These are phyloP conservation scores for Leptinotarsa peninsularis DNA, from an alignment of 2,888 invertebrate genomes.

Conservation along the genomic window DNA sequence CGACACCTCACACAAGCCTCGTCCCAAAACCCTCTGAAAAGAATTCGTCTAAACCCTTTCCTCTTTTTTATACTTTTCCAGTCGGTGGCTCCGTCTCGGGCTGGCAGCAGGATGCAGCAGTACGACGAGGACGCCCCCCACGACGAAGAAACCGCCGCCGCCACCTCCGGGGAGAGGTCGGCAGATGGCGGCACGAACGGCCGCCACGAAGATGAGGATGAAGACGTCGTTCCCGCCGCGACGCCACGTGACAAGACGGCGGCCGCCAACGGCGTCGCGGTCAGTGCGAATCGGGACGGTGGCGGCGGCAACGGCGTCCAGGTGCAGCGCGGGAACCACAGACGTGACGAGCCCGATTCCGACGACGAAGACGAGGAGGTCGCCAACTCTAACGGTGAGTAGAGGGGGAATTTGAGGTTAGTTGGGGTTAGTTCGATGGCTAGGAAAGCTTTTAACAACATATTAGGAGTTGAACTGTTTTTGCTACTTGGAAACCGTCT, in stretches of 20 bases:
- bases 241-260: constrained; percentile 41
- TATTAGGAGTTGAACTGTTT: too few relatives aligned
- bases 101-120: constrained; percentile 64
- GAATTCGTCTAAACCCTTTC: background rate
- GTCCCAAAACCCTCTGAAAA: background rate
- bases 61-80: constrained; percentile 46
- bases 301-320: constrained; percentile 31
- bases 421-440: too few relatives aligned
- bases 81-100: constrained; percentile 64
- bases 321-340: constrained; percentile 26
- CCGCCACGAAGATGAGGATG: constrained; percentile 65
- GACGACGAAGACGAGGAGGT: constrained; percentile 39
- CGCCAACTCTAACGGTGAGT: constrained; percentile 26
- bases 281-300: constrained; percentile 37
- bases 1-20: too few relatives aligned
- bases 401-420: background rate
- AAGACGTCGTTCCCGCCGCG: constrained; percentile 46
- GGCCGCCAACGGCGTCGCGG: constrained; percentile 18
- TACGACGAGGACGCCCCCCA: constrained; percentile 61
- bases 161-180: constrained; percentile 46
- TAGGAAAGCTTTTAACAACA: too few relatives aligned
- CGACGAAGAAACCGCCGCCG: constrained; percentile 51
- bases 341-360: constrained; percentile 24
- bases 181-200: constrained; percentile 64
- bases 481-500: too few relatives aligned